phyloP scores from a whole-genome alignment of 1,140 invertebrate genomes.

The Propsilocerus akamusi region DNA sequence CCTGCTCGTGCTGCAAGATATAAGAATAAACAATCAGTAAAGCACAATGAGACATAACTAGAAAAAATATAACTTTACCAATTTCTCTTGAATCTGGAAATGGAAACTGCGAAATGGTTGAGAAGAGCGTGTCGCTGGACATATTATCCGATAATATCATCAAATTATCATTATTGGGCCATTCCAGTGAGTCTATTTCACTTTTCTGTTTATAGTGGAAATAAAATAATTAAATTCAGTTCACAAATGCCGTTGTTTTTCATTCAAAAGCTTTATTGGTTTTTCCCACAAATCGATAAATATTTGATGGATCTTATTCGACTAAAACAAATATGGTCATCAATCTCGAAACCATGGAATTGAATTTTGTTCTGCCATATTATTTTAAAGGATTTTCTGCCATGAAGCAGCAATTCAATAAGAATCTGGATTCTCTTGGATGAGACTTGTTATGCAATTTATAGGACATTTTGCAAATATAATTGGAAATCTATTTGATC shows the following conservation, averaged over 20 bases:
- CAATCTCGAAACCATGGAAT: too few relatives aligned
- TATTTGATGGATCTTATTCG: conserved; percentile 18
- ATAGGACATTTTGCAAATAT: too few relatives aligned
- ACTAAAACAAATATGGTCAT: conserved; percentile 16
- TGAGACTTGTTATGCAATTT: too few relatives aligned
- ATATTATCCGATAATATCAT: conserved; percentile 61
- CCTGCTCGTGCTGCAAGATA: conserved; percentile 36
- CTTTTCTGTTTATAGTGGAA: conserved; percentile 34
- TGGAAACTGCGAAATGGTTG: conserved; percentile 79
- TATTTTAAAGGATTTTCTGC: too few relatives aligned
- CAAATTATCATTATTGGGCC: conserved; percentile 44
- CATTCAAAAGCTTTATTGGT: not conserved
- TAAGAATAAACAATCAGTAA: conserved; percentile 8
- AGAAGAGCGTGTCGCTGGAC: conserved; percentile 70
- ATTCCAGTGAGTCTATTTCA: conserved; percentile 61
- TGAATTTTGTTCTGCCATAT: too few relatives aligned
- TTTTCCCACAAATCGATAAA: conserved; percentile 15
- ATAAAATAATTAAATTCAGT: conserved; percentile 4
- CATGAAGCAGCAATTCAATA: too few relatives aligned
- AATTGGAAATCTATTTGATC: too few relatives aligned
- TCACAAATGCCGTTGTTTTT: not conserved
- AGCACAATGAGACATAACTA: not conserved
- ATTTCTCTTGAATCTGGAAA: conserved; percentile 96
- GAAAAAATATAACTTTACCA: conserved; percentile 35
- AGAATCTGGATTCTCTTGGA: too few relatives aligned